Base-by-base conservation (phyloP, 2,113 vertebrate species). In the Cyprinus carpio region DNA sequence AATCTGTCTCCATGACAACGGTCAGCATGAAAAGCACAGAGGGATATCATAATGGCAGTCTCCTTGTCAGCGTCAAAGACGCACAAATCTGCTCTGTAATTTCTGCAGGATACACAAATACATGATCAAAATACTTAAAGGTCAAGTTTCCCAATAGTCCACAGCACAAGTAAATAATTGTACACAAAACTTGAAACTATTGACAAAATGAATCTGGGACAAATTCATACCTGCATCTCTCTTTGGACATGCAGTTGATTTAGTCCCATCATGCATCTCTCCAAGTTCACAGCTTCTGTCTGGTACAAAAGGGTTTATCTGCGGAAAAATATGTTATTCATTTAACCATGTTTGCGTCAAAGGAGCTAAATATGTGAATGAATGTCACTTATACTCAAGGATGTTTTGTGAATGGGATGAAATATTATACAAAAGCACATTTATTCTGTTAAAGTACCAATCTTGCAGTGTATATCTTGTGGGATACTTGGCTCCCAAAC, bases 401-500 rank as follows among this genome's bases (percentile, higher is more conserved):
- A 40, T 51, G 15, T 16, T 54, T 34, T 67, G 40, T 25, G 71
- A 75, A 54, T 75, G 8, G 3, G 27, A 75, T 16, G 5, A 49
- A 51, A 51, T 51, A 16, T 8, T 16, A 16, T n/a, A 9, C 49
- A 75, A 51, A 51, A 51, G 16, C 74, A 8, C 51, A 34, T 71
- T 71, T 40, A 12, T 71, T 71, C 31, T 40, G 16, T 23, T 4
- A 37, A 37, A 10, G 40, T 91, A 94, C 97, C 95, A 81, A 92
- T 81, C 79, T 92, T 90, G 91, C 98, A 99, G 31, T 89, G 93
- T 16, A 98, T 91, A 29, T 94, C 87, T 4, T 85, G 56, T 29
- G 91, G 40, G 88, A 98, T 4, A 2, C 91, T 87, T 1, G 97
- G 98, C 11, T 88, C 91, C 97, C 97, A 99, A 87, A 92, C 92